Base-by-base conservation (phyloP, 2,888 invertebrate species). In the Leptinotarsa tumamoca region DNA sequence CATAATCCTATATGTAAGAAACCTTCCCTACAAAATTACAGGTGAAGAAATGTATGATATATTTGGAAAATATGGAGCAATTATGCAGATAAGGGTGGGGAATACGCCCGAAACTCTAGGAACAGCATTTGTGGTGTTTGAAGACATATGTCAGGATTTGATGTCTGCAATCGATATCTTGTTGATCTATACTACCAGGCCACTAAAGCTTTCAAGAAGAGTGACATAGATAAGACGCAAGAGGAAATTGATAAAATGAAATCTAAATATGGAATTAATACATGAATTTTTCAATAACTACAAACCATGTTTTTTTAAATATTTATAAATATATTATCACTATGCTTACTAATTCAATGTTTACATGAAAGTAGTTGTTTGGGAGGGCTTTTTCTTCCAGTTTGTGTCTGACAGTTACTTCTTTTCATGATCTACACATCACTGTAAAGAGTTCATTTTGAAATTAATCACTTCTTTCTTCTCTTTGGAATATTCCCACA, bases 1-100 rank as follows among this genome's bases (percentile, higher is more conserved):
- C 87, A 92, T 99, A 86, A 96, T 99, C 76, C 90, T 99, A 4
- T 99, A 98, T 87, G 95, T 99, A 14, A 92, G 99, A 85, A 99
- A 99, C 90, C 90, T 99, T 77, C 99, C 99, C 0, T 99, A 99
- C 86, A 99, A 99, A 91, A 99, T 99, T 83, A 98, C 98, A 69
- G 97, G 96, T 7, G 99, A 99, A 89, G 99, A 99, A 92, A 99
- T 99, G 99, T 99, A 99, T 87, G 99, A 99, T 89, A 99, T 99
- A 80, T 99, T 99, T 91, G 99, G 99, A 21, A 99, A 99, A 91
- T 99, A 99, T 90, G 99, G 99, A 99, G 99, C 99, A 4, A 99
- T 99, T 81, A 90, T 99, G 83, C 99, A 99, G 90, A 99, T 99
- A 78, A 91, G 99, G 90, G 96, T 98, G 51, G 99, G 99, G 1